Conservation (phyloP, 2,797 vertebrate genomes). For the Syncerus caffer region DNA sequence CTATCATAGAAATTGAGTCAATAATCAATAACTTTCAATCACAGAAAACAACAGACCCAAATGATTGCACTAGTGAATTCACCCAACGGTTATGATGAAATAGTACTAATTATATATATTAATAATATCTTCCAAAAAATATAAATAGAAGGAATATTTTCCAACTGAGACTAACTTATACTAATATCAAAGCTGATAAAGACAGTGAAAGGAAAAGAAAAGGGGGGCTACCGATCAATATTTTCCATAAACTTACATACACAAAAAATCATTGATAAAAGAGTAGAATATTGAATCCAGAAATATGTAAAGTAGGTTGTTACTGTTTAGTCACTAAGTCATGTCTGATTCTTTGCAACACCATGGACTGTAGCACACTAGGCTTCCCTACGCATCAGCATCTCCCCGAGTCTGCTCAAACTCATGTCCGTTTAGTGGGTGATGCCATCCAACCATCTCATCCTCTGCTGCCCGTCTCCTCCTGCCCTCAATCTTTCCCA, state of each 20-base stretch:
- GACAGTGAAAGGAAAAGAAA: background rate
- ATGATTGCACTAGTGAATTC: background rate
- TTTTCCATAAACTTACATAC: background rate
- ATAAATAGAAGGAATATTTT: background rate
- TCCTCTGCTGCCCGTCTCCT: background rate
- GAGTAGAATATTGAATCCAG: background rate
- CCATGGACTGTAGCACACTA: background rate
- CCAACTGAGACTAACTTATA: background rate
- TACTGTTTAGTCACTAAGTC: background rate
- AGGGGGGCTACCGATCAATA: accelerated
- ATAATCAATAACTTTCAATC: background rate
- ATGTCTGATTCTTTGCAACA: background rate
- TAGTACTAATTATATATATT: background rate
- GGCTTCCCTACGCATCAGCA: background rate
- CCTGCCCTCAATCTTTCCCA: background rate
- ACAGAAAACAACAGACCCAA: background rate
- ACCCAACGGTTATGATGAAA: background rate
- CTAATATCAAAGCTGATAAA: background rate
- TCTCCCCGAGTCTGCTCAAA: background rate
- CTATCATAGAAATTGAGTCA: background rate
- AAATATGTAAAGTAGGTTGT: background rate
- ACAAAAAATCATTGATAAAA: background rate
- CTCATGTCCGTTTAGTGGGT: background rate
- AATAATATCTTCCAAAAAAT: background rate
- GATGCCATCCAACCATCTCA: background rate